Conservation (phyloP, 2,113 vertebrate species). For the Bungarus multicinctus region DNA sequence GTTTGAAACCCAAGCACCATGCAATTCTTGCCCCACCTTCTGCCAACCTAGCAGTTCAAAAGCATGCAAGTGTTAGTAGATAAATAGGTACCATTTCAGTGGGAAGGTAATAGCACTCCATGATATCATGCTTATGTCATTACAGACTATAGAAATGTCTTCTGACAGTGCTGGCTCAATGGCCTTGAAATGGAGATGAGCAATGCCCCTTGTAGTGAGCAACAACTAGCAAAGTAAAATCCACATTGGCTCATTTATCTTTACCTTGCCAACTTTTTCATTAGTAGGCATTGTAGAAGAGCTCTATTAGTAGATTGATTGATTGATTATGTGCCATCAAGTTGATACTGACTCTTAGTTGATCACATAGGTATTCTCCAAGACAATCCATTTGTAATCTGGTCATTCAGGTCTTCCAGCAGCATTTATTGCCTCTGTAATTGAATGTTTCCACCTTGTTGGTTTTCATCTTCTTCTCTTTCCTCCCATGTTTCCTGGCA, state of each 20-base stretch:
- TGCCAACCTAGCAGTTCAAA: no score
- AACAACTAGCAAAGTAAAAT: not conserved
- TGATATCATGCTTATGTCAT: not conserved
- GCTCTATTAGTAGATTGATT: not conserved
- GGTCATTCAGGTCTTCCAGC: not conserved
- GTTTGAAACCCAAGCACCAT: not conserved
- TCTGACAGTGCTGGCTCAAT: not conserved
- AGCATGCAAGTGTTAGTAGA: not conserved
- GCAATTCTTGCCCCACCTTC: not conserved
- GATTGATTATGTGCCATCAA: not conserved
- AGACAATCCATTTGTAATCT: not conserved
- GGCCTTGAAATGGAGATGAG: not conserved
- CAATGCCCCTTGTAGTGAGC: not conserved
- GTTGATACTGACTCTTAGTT: not conserved
- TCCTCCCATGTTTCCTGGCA: not conserved
- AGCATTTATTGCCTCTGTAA: not conserved
- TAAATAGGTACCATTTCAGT: not conserved
- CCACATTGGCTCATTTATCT: not conserved
- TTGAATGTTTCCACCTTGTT: not conserved
- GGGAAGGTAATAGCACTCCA: not conserved
- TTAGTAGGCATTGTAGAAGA: not conserved
- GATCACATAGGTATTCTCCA: not conserved
- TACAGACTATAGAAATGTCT: not conserved
- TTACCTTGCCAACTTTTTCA: not conserved
- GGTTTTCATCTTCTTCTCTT: not conserved